A percentile compares a stretch with the other conserved stretches of the same genome.
These are phyloP conservation scores for Aphelenchoides avenae DNA, from an alignment of 1,140 invertebrate genomes.

Conservation along the genomic window DNA sequence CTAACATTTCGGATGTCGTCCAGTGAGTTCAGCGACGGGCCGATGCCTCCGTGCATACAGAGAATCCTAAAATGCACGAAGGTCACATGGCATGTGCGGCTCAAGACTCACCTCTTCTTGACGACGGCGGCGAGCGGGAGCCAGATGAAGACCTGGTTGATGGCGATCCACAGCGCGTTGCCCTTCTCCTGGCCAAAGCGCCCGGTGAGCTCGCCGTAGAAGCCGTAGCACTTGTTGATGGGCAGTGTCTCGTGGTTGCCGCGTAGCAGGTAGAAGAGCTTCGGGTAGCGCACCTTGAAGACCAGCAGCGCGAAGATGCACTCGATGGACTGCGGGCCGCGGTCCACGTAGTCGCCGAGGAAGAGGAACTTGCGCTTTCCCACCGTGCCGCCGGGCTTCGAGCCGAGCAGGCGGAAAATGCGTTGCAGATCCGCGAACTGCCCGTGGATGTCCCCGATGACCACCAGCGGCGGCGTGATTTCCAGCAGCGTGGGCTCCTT, in stretches of 20 bases:
- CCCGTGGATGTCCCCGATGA: constrained; percentile 64
- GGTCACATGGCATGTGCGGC: too few relatives aligned
- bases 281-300: constrained; percentile 16
- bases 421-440: constrained; percentile 64
- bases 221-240: constrained; percentile 63
- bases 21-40: constrained; percentile 69
- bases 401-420: constrained; percentile 62
- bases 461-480: constrained; percentile 58
- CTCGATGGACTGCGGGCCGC: constrained; percentile 26
- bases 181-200: constrained; percentile 60
- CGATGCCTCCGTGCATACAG: constrained; percentile 72
- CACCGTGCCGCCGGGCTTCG: too few relatives aligned
- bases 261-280: constrained; percentile 65
- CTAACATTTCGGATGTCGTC: constrained; percentile 48
- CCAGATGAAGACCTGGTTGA: constrained; percentile 61
- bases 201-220: constrained; percentile 64
- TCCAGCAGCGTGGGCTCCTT: constrained; percentile 43
- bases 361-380: constrained; percentile 54
- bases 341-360: constrained; percentile 34
- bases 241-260: constrained; percentile 69
- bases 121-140: constrained; percentile 71
- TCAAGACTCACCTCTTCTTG: too few relatives aligned
- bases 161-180: constrained; percentile 63
- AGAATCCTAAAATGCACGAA: constrained; percentile 66
- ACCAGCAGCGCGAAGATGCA: constrained; percentile 14